phyloP scores from a whole-genome alignment of 2,888 invertebrate species.

The Plusia festucae region DNA sequence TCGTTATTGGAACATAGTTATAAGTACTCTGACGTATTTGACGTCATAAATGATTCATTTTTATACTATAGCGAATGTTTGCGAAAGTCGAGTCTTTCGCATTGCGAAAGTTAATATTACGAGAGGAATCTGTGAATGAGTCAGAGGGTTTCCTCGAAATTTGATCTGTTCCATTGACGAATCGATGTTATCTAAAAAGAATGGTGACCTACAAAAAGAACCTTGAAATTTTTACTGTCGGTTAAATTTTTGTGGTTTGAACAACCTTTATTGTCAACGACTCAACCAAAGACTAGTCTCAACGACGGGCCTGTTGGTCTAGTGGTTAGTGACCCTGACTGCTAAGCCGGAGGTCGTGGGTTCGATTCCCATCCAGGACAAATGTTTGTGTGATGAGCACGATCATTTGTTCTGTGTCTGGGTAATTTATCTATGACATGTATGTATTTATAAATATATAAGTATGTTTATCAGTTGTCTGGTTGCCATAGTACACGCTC shows the following conservation, averaged over 20 bases:
- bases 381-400: too few species aligned
- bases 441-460: too few species aligned
- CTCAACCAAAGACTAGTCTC: too few species aligned
- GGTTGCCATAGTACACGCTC: too few species aligned
- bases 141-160: conserved; percentile 7
- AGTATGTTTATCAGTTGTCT: too few species aligned
- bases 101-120: not conserved
- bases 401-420: too few species aligned
- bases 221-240: conserved; percentile 3
- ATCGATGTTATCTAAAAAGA: not conserved
- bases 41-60: not conserved
- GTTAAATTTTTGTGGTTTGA: not conserved
- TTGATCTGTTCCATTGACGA: not conserved
- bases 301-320: too few species aligned
- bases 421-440: too few species aligned
- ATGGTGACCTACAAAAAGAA: not conserved
- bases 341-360: too few species aligned
- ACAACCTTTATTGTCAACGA: too few species aligned
- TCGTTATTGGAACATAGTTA: not conserved
- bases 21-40: not conserved
- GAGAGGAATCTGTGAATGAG: not conserved
- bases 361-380: too few species aligned
- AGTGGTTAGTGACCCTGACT: too few species aligned
- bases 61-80: not conserved
- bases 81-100: not conserved